phyloP scores from a whole-genome alignment of 2,888 invertebrate genomes.

The Hetaerina titia region DNA sequence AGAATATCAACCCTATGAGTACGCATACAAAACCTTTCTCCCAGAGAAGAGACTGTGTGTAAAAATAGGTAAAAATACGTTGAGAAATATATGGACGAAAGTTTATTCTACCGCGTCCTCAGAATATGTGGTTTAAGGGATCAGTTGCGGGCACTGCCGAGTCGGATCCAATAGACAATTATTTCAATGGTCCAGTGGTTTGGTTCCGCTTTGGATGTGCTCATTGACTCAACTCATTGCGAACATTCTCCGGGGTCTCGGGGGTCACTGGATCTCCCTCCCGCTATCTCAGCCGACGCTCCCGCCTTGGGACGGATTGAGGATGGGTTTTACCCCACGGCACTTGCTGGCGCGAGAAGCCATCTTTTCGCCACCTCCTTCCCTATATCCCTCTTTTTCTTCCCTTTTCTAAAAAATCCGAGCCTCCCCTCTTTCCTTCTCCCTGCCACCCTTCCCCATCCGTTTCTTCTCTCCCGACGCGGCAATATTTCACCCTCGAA shows the following conservation, averaged over 20 bases:
- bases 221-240: not conserved
- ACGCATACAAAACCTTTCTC: too few relatives aligned
- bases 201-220: not conserved
- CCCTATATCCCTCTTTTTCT: not conserved
- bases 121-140: too few relatives aligned
- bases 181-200: not conserved
- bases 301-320: not conserved
- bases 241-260: not conserved
- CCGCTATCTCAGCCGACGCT: not conserved
- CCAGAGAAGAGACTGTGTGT: too few relatives aligned
- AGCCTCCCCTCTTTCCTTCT: not conserved
- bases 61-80: too few relatives aligned
- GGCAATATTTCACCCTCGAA: slow-evolving; percentile 32
- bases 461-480: not conserved
- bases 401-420: not conserved
- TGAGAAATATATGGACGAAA: too few relatives aligned
- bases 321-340: not conserved
- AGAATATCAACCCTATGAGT: too few relatives aligned
- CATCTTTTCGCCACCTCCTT: not conserved
- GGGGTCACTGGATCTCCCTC: not conserved
- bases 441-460: not conserved
- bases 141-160: too few relatives aligned
- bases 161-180: not conserved
- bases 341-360: not conserved
- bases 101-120: too few relatives aligned